Conservation (phyloP, 2,797 vertebrate species). For the Peromyscus eremicus region DNA sequence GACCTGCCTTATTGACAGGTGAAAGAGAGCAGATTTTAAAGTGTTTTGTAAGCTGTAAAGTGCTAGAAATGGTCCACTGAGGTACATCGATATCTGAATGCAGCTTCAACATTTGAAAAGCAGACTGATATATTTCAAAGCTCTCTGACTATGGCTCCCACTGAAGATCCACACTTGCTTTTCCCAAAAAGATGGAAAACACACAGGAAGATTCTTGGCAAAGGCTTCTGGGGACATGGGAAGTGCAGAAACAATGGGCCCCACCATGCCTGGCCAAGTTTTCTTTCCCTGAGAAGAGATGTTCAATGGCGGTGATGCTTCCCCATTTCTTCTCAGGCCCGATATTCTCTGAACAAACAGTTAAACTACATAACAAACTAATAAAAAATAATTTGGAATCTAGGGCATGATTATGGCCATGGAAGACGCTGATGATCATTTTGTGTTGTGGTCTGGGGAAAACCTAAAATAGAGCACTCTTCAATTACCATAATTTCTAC, state of each 20-base stretch:
- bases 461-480: slow-evolving; percentile 69
- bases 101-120: not conserved
- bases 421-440: slow-evolving; percentile 62
- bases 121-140: slow-evolving; percentile 16
- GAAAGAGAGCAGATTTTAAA: not conserved
- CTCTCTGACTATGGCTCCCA: not conserved
- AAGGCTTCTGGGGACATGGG: not conserved
- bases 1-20: not conserved
- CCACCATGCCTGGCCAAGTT: not conserved
- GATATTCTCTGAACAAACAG: slow-evolving; percentile 11
- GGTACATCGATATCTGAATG: not conserved
- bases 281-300: not conserved
- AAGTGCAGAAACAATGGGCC: not conserved
- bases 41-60: not conserved
- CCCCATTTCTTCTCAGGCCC: not conserved
- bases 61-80: not conserved
- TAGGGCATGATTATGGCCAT: slow-evolving; percentile 36
- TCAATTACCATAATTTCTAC: slow-evolving; percentile 77
- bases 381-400: slow-evolving; percentile 74
- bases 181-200: not conserved
- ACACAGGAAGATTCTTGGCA: not conserved
- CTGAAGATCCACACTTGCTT: not conserved
- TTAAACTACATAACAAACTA: slow-evolving; percentile 70
- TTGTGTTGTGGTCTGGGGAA: slow-evolving; percentile 58
- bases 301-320: not conserved